Conservation (phyloP, 1,140 invertebrate species). For the Drosophila navojoa region DNA sequence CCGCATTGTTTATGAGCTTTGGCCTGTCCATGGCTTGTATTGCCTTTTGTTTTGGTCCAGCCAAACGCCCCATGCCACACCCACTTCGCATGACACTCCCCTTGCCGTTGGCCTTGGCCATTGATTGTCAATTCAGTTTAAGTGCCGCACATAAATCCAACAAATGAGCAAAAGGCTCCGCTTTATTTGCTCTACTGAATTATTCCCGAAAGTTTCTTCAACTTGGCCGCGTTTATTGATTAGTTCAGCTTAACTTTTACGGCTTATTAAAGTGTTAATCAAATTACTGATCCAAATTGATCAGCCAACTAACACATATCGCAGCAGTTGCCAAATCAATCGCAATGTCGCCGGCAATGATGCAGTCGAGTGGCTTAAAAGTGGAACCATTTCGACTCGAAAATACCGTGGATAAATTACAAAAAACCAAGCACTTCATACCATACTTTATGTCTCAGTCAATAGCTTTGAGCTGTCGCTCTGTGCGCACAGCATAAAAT, state of each 20-base stretch:
- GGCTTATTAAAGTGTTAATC: conserved; percentile 3
- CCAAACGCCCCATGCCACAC: conserved; percentile 2
- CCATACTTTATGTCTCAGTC: too few relatives aligned
- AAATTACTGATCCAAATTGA: neutral
- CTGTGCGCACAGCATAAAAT: too few relatives aligned
- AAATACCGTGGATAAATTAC: too few relatives aligned
- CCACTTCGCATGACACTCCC: neutral
- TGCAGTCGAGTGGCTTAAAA: too few relatives aligned
- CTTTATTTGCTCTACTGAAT: conserved; percentile 57
- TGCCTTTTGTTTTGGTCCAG: conserved; percentile 52
- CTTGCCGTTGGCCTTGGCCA: conserved; percentile 53
- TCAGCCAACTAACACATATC: neutral
- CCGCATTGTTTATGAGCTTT: conserved; percentile 75
- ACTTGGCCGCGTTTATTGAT: conserved; percentile 26
- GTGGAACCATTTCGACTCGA: too few relatives aligned
- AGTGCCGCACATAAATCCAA: conserved; percentile 71
- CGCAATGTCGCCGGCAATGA: too few relatives aligned
- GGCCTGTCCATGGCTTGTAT: conserved; percentile 25
- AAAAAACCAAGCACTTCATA: too few relatives aligned
- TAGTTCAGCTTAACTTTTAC: conserved; percentile 9
- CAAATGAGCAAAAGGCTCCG: conserved; percentile 62
- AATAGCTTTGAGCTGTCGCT: too few relatives aligned
- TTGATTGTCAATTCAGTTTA: conserved; percentile 80
- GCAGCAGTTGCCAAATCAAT: neutral
- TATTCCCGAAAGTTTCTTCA: conserved; percentile 42